These are phyloP conservation scores for Antheraea assamensis DNA, from an alignment of 2,888 invertebrate species.

Conservation along the genomic window DNA sequence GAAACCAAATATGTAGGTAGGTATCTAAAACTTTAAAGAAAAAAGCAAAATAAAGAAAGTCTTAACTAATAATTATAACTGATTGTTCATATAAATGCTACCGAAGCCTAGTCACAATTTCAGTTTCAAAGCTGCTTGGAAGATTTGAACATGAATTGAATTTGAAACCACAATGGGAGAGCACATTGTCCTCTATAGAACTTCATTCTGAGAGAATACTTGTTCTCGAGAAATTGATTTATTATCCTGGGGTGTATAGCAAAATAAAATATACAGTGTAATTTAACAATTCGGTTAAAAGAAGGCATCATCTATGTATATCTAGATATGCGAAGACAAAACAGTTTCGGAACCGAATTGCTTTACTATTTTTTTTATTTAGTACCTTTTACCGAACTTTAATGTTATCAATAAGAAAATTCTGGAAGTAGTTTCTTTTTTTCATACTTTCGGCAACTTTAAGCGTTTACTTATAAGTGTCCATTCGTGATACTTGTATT, in stretches of 20 bases:
- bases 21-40: too few species aligned
- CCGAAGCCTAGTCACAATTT: conserved; percentile 52
- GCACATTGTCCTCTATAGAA: conserved; percentile 52
- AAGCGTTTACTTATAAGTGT: too few species aligned
- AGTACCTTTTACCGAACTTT: too few species aligned
- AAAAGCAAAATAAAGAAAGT: too few species aligned
- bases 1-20: too few species aligned
- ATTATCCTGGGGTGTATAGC: conserved; percentile 49
- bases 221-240: conserved; percentile 63
- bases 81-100: neutral
- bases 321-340: too few species aligned
- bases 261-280: conserved; percentile 14
- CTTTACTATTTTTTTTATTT: too few species aligned
- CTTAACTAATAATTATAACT: neutral
- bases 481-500: too few species aligned
- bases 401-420: too few species aligned
- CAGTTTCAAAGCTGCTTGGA: conserved; percentile 66
- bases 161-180: conserved; percentile 59
- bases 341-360: too few species aligned
- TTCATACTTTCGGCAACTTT: too few species aligned
- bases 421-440: too few species aligned
- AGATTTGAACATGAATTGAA: conserved; percentile 71
- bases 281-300: neutral
- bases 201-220: conserved; percentile 49
- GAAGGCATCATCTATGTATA: neutral